Evolutionary conservation across 2,888 invertebrate species (phyloP).

Genomic region (Drosophila picticornis): DNA sequence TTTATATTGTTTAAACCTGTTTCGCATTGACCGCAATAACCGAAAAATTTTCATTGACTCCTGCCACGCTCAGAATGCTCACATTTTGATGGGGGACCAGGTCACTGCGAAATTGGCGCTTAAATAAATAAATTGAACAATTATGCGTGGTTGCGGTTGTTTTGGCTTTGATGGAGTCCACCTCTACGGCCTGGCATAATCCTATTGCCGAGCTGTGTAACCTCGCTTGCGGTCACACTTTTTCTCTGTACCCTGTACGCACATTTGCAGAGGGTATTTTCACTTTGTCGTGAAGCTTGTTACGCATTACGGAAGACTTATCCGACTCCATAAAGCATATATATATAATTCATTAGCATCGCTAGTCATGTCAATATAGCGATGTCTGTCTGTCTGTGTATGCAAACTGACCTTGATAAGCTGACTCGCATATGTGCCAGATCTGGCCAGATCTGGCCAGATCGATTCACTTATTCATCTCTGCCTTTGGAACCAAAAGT

Average conservation of each 20-base stretch:
- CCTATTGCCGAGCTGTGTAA: constrained; percentile 64
- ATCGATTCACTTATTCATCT: not conserved
- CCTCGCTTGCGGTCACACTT: constrained; percentile 16
- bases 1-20: constrained; percentile 76
- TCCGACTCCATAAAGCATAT: not conserved
- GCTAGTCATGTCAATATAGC: not conserved
- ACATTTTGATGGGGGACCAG: not conserved
- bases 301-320: not conserved
- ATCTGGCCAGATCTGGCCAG: not conserved
- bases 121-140: constrained; percentile 80
- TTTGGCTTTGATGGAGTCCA: constrained; percentile 74
- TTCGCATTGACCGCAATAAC: constrained; percentile 75
- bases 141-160: constrained; percentile 79
- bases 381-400: not conserved
- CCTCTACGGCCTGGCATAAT: constrained; percentile 56
- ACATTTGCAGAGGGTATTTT: not conserved
- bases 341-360: not conserved
- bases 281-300: not conserved
- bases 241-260: constrained; percentile 30
- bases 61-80: constrained; percentile 11
- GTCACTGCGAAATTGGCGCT: constrained; percentile 61
- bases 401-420: not conserved
- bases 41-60: constrained; percentile 66
- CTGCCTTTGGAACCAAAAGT: not conserved
- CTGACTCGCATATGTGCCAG: not conserved